Evolutionary conservation across 92 coral and sea anemone genomes (phyloP).

Genomic region (Epizoanthus illoricatus): DNA sequence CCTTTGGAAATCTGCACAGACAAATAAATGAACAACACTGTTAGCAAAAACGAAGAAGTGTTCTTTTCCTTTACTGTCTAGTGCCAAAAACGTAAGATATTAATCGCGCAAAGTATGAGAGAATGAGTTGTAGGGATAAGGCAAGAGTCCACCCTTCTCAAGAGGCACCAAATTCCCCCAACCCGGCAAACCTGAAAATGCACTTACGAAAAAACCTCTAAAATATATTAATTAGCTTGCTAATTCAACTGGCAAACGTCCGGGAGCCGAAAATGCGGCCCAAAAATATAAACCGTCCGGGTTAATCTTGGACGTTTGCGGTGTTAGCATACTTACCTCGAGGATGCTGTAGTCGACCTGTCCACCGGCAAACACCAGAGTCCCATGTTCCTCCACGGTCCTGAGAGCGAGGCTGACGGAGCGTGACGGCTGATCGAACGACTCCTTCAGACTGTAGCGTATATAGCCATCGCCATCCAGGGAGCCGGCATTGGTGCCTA

Average conservation of each 20-base stretch:
- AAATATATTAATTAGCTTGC: too few species aligned
- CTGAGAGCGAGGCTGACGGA: constrained; percentile 91
- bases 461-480: constrained; percentile 83
- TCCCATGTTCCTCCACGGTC: constrained; percentile 88
- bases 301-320: too few species aligned
- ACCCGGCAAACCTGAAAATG: too few species aligned
- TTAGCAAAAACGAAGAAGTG: not conserved
- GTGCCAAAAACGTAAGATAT: not conserved
- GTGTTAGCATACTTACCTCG: constrained; percentile 63
- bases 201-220: too few species aligned
- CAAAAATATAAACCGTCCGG: too few species aligned
- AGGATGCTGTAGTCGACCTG: constrained; percentile 88
- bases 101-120: not conserved
- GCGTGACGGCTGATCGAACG: constrained; percentile 82
- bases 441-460: constrained; percentile 71
- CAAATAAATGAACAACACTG: not conserved
- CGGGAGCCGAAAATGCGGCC: too few species aligned
- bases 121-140: not conserved
- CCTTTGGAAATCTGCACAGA: constrained; percentile 82
- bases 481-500: constrained; percentile 72
- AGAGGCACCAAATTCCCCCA: too few species aligned
- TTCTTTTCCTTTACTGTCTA: not conserved
- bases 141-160: too few species aligned
- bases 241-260: too few species aligned
- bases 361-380: constrained; percentile 93